phyloP scores from a whole-genome alignment of 1,140 invertebrate species.

The Drosophila serrata region DNA sequence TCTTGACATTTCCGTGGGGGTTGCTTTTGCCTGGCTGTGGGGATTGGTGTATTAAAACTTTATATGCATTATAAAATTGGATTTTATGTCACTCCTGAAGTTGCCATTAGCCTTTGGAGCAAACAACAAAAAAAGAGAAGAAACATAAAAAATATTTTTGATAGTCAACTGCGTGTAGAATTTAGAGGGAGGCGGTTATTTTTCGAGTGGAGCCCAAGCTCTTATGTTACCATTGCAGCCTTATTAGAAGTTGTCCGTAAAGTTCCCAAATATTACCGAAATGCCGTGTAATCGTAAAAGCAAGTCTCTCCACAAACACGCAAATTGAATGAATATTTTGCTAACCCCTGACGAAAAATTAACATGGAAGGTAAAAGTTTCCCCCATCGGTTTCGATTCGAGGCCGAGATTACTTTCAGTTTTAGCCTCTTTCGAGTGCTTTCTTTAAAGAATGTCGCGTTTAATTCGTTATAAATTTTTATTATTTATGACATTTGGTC shows the following conservation, averaged over 20 bases:
- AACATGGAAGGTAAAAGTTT: conserved; percentile 34
- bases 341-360: conserved; percentile 34
- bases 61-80: conserved; percentile 83
- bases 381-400: neutral
- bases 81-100: conserved; percentile 74
- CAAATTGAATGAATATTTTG: conserved; percentile 69
- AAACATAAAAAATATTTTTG: conserved; percentile 68
- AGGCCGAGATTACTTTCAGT: conserved; percentile 3
- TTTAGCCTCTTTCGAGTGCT: neutral
- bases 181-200: conserved; percentile 58
- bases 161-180: conserved; percentile 73
- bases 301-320: conserved; percentile 31
- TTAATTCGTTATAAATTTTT: conserved; percentile 32
- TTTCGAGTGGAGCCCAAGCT: conserved; percentile 24
- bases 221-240: conserved; percentile 30
- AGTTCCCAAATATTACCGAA: conserved; percentile 59
- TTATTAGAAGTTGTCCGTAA: conserved; percentile 39
- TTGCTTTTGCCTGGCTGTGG: conserved; percentile 12
- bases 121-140: conserved; percentile 3
- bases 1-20: conserved; percentile 22
- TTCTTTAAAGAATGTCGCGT: conserved; percentile 23
- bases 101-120: conserved; percentile 60
- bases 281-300: conserved; percentile 70
- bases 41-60: conserved; percentile 72
- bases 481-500: conserved; percentile 51